Base-by-base conservation (phyloP, 1,140 invertebrate genomes). In the Sitobion miscanthi region DNA sequence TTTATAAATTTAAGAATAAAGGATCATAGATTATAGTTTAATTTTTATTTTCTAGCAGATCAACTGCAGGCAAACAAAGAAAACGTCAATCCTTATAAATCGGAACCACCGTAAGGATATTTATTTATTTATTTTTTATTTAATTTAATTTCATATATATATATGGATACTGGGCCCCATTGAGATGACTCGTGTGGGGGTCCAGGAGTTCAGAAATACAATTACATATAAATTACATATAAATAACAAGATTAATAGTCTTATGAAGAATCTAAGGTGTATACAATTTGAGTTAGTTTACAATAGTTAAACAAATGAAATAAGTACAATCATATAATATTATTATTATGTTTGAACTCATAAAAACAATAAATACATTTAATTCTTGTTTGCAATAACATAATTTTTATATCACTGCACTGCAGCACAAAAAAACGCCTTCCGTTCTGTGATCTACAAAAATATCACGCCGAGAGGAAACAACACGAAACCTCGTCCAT, bases 11-110 rank as follows among this genome's bases (percentile, higher is more conserved):
- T n/a, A n/a, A n/a, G 21, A n/a, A 30, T 69, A 4, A 62, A n/a
- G 30, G n/a, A 17, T 20, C 17, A 77, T 69, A 77, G 11, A 77
- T 35, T 35, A 54, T 52, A 87, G 4, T 57, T 25, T 1, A 7
- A 3, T 35, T 57, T 25, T 57, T 87, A 30, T 89, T 42, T 57
- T 89, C 11, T 25, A 25, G 2, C 3, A 90, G 88, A 90, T 42
- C 87, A 88, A 88, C 42, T 57, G 45, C 23, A 30, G 38, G 11
- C 38, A 90, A 90, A 90, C 52, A 90, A 90, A 90, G 88, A 90
- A 57, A 90, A 90, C 1, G 1, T 38, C 1, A 62, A 90, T 42
- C 52, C 52, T 38, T 25, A 25, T 62, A 38, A 42, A 42, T 30
- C 11, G 23, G 11, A 25, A 30, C 4, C 20, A 4, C 20, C 20